Conservation (phyloP, 2,113 vertebrate genomes). For the Syrmaticus mikado region DNA sequence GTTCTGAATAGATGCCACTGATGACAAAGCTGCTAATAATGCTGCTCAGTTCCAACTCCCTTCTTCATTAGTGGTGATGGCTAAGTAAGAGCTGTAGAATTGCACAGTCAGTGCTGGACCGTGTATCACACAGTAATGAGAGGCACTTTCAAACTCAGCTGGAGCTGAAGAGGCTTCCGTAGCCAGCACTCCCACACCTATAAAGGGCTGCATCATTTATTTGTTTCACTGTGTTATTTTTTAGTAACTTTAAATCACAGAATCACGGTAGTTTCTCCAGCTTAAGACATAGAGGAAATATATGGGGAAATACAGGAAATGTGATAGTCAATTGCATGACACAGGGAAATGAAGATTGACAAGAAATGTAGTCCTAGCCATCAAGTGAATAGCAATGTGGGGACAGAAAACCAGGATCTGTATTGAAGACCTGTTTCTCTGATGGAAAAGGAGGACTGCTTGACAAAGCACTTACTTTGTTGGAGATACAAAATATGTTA, state of each 20-base stretch:
- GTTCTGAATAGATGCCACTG: not conserved
- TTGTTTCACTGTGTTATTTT: not conserved
- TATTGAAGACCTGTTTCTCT: constrained; percentile 5
- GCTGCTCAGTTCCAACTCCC: not conserved
- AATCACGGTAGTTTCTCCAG: not conserved
- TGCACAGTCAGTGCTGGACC: not conserved
- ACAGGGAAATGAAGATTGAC: constrained; percentile 23
- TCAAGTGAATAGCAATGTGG: not conserved
- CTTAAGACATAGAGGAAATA: not conserved
- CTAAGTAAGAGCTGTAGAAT: not conserved
- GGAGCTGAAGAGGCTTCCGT: not conserved
- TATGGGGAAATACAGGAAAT: not conserved
- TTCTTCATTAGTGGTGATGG: not conserved
- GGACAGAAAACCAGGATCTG: not conserved
- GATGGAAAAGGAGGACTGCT: constrained; percentile 33
- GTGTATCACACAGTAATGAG: not conserved
- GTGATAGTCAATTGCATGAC: not conserved
- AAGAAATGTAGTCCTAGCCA: not conserved
- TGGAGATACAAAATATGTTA: not conserved
- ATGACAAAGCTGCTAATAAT: not conserved
- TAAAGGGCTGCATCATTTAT: not conserved
- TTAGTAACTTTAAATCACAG: not conserved
- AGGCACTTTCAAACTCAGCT: not conserved
- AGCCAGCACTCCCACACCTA: not conserved
- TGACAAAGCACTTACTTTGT: not conserved